These are phyloP conservation scores for Fukomys damarensis DNA, from an alignment of 2,113 vertebrate species.

Conservation along the genomic window DNA sequence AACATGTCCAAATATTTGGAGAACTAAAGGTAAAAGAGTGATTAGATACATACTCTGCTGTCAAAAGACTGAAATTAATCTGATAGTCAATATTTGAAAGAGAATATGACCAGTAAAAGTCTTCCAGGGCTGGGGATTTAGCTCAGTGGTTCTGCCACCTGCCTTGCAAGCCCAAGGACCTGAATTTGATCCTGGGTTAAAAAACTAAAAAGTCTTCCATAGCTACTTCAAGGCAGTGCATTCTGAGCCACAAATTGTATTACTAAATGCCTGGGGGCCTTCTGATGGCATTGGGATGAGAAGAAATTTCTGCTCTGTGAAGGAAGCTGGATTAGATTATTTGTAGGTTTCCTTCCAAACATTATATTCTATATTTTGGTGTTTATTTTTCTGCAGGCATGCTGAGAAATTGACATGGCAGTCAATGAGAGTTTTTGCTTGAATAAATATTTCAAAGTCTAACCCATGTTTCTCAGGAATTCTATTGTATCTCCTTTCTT, in stretches of 20 bases:
- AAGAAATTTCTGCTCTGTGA: not conserved
- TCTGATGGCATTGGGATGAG: not conserved
- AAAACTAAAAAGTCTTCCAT: not conserved
- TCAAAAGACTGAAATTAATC: constrained; percentile 37
- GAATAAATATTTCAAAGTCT: constrained; percentile 69
- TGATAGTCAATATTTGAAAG: not conserved
- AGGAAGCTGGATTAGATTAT: constrained; percentile 68
- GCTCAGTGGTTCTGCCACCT: no score
- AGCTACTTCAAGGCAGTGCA: not conserved
- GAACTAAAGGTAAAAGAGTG: not conserved
- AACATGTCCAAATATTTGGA: not conserved
- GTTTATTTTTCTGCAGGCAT: constrained; percentile 68
- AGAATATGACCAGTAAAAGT: not conserved
- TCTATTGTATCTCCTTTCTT: constrained; percentile 60
- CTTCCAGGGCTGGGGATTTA: no score
- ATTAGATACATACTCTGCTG: not conserved
- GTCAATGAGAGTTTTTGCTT: constrained; percentile 71
- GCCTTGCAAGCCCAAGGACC: no score
- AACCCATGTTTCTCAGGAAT: constrained; percentile 48
- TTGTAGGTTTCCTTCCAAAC: constrained; percentile 61
- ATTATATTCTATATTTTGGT: constrained; percentile 62
- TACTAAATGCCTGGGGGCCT: not conserved
- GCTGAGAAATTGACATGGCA: constrained; percentile 69
- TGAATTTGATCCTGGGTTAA: no score
- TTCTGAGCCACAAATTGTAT: not conserved